phyloP scores from a whole-genome alignment of 92 coral and sea anemone species.

The Phymanthus crucifer region DNA sequence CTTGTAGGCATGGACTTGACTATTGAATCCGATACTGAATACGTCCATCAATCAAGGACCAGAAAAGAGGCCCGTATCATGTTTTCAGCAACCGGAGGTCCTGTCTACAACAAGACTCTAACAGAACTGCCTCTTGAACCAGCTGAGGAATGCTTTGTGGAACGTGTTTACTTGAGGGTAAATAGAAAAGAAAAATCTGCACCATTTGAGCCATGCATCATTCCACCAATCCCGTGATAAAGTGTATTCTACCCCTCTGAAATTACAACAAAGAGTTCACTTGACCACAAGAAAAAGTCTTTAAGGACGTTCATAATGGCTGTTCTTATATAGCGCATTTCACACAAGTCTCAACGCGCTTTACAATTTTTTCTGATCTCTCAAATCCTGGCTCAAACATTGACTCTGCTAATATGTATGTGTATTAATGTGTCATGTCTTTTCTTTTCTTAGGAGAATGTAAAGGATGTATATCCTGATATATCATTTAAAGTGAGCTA shows the following conservation, averaged over 20 bases:
- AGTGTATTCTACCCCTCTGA: no score
- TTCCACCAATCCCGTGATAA: no score
- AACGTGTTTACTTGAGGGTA: slow-evolving; percentile 35
- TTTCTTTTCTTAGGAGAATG: slow-evolving; percentile 28
- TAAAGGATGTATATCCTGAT: slow-evolving; percentile 72
- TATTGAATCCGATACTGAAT: slow-evolving; percentile 54
- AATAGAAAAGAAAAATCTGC: no score
- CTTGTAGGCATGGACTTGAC: slow-evolving; percentile 40
- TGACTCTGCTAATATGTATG: not conserved
- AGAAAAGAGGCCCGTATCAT: slow-evolving; percentile 42
- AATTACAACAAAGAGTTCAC: no score
- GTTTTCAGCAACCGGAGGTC: slow-evolving; percentile 28
- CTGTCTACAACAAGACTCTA: slow-evolving; percentile 25
- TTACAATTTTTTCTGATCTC: no score
- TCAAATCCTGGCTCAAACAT: no score
- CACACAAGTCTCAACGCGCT: no score
- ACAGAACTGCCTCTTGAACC: slow-evolving; percentile 27
- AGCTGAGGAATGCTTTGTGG: slow-evolving; percentile 10
- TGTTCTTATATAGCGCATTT: no score
- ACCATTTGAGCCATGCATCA: no score
- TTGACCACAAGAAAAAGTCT: not conserved
- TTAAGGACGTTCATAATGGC: not conserved
- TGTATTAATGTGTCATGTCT: not conserved
- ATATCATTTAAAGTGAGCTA: slow-evolving; percentile 66
- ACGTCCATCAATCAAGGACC: slow-evolving; percentile 16